These are phyloP conservation scores for Phortica variegata DNA, from an alignment of 1,140 invertebrate species.

Conservation along the genomic window DNA sequence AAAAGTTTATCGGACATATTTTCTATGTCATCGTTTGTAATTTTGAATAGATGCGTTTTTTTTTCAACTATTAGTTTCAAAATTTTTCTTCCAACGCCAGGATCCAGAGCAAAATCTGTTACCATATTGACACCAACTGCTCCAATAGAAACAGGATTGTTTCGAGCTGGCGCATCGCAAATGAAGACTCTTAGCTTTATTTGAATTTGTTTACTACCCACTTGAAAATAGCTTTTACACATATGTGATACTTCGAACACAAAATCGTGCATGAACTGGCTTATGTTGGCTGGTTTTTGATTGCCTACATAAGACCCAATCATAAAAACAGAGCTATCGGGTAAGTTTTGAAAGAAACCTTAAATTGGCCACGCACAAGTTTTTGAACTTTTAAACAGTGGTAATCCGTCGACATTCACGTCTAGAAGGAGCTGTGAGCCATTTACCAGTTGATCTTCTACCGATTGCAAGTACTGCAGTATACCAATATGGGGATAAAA, in stretches of 20 bases:
- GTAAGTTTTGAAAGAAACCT: not conserved
- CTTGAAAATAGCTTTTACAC: not conserved
- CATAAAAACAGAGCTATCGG: not conserved
- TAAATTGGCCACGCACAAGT: not conserved
- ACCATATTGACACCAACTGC: slow-evolving; percentile 16
- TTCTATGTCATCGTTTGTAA: not conserved
- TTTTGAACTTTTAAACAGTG: slow-evolving; percentile 10
- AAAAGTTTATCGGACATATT: slow-evolving; percentile 10
- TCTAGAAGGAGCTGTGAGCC: slow-evolving; percentile 1
- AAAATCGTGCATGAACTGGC: not conserved
- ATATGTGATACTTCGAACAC: not conserved
- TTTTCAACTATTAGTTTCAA: slow-evolving; percentile 9
- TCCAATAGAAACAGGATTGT: not conserved
- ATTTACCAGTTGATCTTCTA: too few species aligned
- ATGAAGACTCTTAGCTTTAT: slow-evolving; percentile 2
- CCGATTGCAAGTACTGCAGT: too few species aligned
- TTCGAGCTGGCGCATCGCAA: slow-evolving; percentile 1
- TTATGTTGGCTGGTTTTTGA: not conserved
- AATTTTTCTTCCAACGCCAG: slow-evolving; percentile 22
- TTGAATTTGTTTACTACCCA: not conserved
- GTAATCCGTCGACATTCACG: slow-evolving; percentile 1
- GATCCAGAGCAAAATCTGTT: slow-evolving; percentile 20
- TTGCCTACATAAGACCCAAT: not conserved
- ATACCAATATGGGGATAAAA: too few species aligned
- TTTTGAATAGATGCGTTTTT: slow-evolving; percentile 5